A percentile compares a stretch with the other conserved stretches of the same genome.
These are phyloP conservation scores for Notarius lentiginosus DNA, from an alignment of 2,113 vertebrate species.

Conservation along the genomic window DNA sequence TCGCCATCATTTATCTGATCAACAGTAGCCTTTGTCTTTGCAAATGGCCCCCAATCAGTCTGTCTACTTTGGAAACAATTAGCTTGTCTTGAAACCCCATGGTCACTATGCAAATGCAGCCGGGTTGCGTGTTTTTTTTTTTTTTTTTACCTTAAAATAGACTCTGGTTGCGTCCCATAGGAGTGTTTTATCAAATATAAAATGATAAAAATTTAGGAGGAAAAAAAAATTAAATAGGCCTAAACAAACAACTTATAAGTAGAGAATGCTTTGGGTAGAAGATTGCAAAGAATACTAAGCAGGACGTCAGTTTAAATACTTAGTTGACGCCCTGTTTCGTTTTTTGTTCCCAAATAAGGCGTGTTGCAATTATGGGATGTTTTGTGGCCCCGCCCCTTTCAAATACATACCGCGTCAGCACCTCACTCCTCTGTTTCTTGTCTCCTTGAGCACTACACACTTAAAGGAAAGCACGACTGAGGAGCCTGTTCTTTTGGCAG, in stretches of 20 bases:
- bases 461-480: neutral
- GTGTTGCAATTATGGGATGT: slow-evolving; percentile 73
- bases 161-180: slow-evolving; percentile 57
- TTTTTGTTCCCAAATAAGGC: slow-evolving; percentile 67
- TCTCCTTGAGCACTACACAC: slow-evolving; percentile 1
- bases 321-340: neutral
- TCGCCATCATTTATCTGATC: slow-evolving; percentile 94
- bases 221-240: neutral
- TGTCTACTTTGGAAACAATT: slow-evolving; percentile 87
- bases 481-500: neutral
- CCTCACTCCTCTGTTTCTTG: neutral
- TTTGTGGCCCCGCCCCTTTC: slow-evolving; percentile 49
- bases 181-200: neutral
- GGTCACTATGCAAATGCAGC: slow-evolving; percentile 83
- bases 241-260: neutral
- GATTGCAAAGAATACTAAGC: neutral
- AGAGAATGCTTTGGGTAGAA: neutral
- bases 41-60: slow-evolving; percentile 95
- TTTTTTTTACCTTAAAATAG: slow-evolving; percentile 75
- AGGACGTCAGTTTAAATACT: neutral
- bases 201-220: no score
- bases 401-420: slow-evolving; percentile 10
- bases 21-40: slow-evolving; percentile 93
- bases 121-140: no score
- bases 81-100: slow-evolving; percentile 75